Conservation (phyloP, 2,888 invertebrate species). For the Meliscaeva auricollis region DNA sequence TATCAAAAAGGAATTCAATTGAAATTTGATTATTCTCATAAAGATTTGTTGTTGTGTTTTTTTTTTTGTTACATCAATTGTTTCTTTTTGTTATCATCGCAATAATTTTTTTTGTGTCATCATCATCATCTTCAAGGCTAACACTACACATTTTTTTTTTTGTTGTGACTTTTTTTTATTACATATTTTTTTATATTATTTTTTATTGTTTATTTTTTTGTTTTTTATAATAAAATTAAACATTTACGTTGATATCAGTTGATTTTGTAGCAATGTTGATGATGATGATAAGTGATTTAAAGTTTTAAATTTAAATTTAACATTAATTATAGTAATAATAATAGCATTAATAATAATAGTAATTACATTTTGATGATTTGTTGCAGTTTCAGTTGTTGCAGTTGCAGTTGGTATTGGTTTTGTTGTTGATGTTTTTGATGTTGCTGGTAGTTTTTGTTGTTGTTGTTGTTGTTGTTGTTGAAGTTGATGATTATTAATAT, state of each 20-base stretch:
- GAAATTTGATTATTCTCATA: constrained; percentile 71
- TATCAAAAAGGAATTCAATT: constrained; percentile 74
- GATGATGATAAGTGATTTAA: constrained; percentile 65
- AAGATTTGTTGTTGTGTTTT: constrained; percentile 11
- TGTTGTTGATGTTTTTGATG: constrained; percentile 76
- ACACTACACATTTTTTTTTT: constrained; percentile 11
- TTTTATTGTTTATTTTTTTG: constrained; percentile 21
- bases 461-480: constrained; percentile 76
- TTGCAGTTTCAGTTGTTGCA: constrained; percentile 57
- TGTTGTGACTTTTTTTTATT: constrained; percentile 52
- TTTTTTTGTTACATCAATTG: constrained; percentile 23
- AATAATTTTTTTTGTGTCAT: constrained; percentile 50
- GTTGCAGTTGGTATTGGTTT: constrained; percentile 66
- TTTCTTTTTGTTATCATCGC: neutral
- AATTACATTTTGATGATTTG: constrained; percentile 73
- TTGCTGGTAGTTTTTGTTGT: constrained; percentile 77
- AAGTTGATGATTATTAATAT: constrained; percentile 65
- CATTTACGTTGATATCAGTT: constrained; percentile 62
- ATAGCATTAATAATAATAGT: constrained; percentile 74
- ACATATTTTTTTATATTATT: constrained; percentile 6
- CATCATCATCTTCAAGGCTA: constrained; percentile 51
- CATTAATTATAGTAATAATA: constrained; percentile 72
- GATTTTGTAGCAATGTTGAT: constrained; percentile 56
- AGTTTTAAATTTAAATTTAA: constrained; percentile 67
- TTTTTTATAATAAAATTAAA: constrained; percentile 11